These are phyloP conservation scores for Sphaerodactylus townsendi DNA, from an alignment of 2,113 vertebrate species.

Conservation along the genomic window DNA sequence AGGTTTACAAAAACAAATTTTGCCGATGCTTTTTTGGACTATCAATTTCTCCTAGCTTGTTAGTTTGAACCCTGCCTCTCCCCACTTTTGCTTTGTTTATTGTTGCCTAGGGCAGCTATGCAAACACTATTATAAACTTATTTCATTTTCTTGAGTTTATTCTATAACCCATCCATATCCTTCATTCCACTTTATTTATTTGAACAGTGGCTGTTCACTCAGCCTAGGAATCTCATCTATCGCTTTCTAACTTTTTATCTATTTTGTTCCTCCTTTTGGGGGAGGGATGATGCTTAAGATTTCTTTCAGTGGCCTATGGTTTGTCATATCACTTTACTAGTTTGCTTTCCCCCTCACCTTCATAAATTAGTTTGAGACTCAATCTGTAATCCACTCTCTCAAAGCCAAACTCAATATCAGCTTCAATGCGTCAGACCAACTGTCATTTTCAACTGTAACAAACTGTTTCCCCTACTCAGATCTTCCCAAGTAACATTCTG, in stretches of 20 bases:
- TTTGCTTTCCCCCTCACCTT: neutral
- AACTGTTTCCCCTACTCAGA: neutral
- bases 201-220: too few relatives aligned
- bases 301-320: too few relatives aligned
- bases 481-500: too few relatives aligned
- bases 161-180: too few relatives aligned
- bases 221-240: neutral
- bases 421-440: neutral
- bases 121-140: too few relatives aligned
- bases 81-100: too few relatives aligned
- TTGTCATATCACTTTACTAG: neutral
- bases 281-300: neutral
- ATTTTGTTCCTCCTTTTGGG: neutral
- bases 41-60: too few relatives aligned
- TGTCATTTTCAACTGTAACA: neutral
- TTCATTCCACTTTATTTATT: neutral
- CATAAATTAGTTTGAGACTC: neutral
- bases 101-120: too few relatives aligned
- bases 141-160: too few relatives aligned
- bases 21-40: too few relatives aligned
- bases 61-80: too few relatives aligned
- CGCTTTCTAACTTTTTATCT: neutral
- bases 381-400: neutral
- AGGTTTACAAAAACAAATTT: too few relatives aligned
- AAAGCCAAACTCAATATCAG: neutral